Evolutionary conservation across 2,113 vertebrate genomes (phyloP).

Genomic region (Tympanuchus pallidicinctus): DNA sequence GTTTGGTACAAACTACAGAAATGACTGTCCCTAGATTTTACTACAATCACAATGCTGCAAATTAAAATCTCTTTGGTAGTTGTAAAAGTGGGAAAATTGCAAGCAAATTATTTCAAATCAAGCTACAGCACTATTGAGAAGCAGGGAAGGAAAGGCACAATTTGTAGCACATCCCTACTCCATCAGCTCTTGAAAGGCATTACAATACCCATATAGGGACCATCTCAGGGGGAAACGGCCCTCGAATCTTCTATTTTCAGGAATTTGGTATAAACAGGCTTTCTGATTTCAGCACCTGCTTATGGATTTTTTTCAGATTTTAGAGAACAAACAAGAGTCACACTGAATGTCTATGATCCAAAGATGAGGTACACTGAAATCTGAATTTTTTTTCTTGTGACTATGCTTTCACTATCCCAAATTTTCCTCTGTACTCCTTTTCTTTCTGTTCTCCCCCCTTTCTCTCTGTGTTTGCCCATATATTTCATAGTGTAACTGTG

Average conservation of each 20-base stretch:
- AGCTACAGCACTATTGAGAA: background rate
- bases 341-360: background rate
- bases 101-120: background rate
- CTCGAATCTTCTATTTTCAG: background rate
- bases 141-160: background rate
- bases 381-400: background rate
- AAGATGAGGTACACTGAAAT: background rate
- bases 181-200: background rate
- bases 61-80: background rate
- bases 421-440: background rate
- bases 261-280: background rate
- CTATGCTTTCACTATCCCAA: background rate
- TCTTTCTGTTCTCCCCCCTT: background rate
- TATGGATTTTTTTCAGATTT: background rate
- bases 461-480: background rate
- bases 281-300: background rate
- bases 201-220: background rate
- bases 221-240: background rate
- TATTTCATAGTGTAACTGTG: background rate
- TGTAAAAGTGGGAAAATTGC: conserved; percentile 35
- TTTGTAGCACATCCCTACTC: background rate
- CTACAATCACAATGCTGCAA: background rate
- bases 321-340: rapidly evolving
- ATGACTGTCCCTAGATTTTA: background rate
- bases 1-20: background rate